Percentiles rank a stretch among this genome's conserved stretches.
These are phyloP conservation scores for Enteromius trimaculatus DNA, from an alignment of 2,797 vertebrate genomes.

Conservation along the genomic window DNA sequence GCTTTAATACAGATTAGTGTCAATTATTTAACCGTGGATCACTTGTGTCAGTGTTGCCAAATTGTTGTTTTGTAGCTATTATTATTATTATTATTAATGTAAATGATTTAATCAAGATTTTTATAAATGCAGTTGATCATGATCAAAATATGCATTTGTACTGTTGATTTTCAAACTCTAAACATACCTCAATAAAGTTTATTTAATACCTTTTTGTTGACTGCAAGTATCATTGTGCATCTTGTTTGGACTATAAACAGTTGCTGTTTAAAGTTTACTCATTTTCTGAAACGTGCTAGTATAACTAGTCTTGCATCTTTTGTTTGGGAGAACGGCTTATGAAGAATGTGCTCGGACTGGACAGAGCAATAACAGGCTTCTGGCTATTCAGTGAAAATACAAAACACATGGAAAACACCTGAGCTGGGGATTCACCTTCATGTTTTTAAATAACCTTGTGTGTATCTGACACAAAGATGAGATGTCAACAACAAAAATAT, in stretches of 20 bases:
- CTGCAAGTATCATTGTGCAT: neutral
- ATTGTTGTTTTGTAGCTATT: conserved; percentile 7
- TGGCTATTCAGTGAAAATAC: neutral
- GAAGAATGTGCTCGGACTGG: conserved; percentile 44
- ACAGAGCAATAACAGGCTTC: neutral
- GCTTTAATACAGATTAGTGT: neutral
- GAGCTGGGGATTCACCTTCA: conserved; percentile 22
- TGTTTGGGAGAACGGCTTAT: neutral
- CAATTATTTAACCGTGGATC: neutral
- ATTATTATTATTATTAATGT: conserved; percentile 3
- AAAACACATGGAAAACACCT: conserved; percentile 10
- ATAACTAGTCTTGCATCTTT: neutral
- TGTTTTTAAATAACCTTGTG: neutral
- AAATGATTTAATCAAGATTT: neutral
- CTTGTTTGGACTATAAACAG: conserved; percentile 2
- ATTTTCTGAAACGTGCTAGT: neutral
- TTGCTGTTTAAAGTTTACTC: neutral
- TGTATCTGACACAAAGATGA: conserved; percentile 2
- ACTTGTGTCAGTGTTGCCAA: conserved; percentile 5
- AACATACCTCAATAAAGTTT: conserved; percentile 27
- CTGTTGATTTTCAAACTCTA: neutral
- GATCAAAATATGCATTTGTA: conserved; percentile 22
- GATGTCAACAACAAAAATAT: neutral
- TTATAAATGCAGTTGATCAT: neutral
- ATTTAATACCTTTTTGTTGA: conserved; percentile 1